A percentile compares a stretch with the other conserved stretches of the same genome.
phyloP scores from a whole-genome alignment of 2,113 vertebrate species.

The Ia io region DNA sequence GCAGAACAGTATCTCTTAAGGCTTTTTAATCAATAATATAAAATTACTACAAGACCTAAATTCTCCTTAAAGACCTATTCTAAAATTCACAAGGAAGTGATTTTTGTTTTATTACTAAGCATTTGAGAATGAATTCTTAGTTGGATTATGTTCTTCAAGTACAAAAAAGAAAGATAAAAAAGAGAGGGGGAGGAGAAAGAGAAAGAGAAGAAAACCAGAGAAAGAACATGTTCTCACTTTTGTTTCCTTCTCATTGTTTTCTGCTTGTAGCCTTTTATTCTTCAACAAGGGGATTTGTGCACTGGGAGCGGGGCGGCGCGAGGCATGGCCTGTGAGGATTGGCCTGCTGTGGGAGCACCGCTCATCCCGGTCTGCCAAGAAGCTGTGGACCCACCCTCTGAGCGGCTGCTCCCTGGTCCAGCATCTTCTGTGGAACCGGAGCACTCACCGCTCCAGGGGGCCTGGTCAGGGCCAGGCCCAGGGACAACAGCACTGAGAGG shows the following conservation, averaged over 20 bases:
- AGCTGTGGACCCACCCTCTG: too few relatives aligned
- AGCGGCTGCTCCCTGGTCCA: too few relatives aligned
- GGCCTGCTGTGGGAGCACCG: too few relatives aligned
- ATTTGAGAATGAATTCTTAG: not conserved
- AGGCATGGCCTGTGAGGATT: too few relatives aligned
- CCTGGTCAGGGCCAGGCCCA: too few relatives aligned
- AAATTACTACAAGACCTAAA: not conserved
- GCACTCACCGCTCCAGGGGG: too few relatives aligned
- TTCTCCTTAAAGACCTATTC: not conserved
- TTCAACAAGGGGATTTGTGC: not conserved
- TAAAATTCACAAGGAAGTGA: not conserved
- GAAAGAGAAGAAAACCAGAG: not conserved
- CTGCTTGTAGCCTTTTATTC: not conserved
- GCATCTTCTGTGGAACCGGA: too few relatives aligned
- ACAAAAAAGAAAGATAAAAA: not conserved
- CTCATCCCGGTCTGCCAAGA: too few relatives aligned
- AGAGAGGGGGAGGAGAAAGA: not conserved
- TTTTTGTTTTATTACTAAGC: not conserved
- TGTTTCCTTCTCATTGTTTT: not conserved
- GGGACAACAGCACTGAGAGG: too few relatives aligned
- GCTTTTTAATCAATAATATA: not conserved
- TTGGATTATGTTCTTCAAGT: not conserved
- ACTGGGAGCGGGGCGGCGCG: too few relatives aligned
- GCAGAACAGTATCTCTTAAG: not conserved
- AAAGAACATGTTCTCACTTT: not conserved